A percentile compares a stretch with the other conserved stretches of the same genome.
phyloP scores from a whole-genome alignment of 1,140 invertebrate genomes.

The Drosophila ercepeae region DNA sequence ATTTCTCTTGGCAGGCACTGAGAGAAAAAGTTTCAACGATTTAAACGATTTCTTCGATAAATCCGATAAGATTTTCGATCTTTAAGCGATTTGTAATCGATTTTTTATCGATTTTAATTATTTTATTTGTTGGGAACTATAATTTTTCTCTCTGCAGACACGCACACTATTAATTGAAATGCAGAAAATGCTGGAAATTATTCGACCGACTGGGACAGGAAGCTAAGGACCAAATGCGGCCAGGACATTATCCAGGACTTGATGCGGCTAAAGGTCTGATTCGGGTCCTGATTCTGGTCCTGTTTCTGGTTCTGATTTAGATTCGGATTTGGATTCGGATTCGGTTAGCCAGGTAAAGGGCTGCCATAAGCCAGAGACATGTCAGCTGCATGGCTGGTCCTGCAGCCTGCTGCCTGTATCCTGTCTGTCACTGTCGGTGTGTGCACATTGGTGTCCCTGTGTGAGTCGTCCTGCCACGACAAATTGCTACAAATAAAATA shows the following conservation, averaged over 20 bases:
- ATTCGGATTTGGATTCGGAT: conserved; percentile 13
- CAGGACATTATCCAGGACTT: conserved; percentile 31
- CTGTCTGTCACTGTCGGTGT: background rate
- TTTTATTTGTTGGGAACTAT: background rate
- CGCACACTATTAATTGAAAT: conserved; percentile 50
- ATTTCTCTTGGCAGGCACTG: conserved; percentile 3
- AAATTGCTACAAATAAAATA: conserved; percentile 56
- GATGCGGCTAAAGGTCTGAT: conserved; percentile 4
- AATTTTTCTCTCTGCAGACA: background rate
- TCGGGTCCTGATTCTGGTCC: background rate
- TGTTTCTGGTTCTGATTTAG: background rate
- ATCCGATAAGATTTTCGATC: too few relatives aligned
- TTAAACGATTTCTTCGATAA: too few relatives aligned
- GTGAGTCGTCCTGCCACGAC: conserved; percentile 1
- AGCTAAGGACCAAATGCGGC: background rate
- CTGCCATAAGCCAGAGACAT: conserved; percentile 72
- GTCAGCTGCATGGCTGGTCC: conserved; percentile 73
- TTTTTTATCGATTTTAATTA: too few relatives aligned
- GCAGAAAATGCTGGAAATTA: conserved; percentile 21
- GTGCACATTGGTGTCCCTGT: background rate
- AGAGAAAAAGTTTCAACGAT: too few relatives aligned
- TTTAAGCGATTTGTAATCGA: too few relatives aligned
- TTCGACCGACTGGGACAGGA: background rate
- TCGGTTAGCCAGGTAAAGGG: conserved; percentile 56
- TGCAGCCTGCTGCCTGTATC: background rate